A percentile compares a stretch with the other conserved stretches of the same genome.
phyloP scores from a whole-genome alignment of 2,888 invertebrate genomes.

The Drosophila paucipuncta region DNA sequence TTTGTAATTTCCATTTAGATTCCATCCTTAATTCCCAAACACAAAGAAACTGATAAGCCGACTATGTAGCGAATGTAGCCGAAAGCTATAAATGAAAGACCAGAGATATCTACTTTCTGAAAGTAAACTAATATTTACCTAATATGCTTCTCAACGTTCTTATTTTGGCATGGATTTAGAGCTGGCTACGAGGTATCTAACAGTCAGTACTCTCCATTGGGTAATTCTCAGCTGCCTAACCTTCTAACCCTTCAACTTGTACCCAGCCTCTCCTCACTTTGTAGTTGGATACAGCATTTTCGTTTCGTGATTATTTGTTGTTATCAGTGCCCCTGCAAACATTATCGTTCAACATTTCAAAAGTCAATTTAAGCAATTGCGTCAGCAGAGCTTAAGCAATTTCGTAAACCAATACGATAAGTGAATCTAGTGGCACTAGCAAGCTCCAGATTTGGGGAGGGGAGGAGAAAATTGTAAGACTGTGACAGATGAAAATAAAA shows the following conservation, averaged over 20 bases:
- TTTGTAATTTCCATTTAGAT: neutral
- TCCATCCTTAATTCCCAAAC: neutral
- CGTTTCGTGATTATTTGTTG: slow-evolving; percentile 20
- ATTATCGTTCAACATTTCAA: slow-evolving; percentile 61
- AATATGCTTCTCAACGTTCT: neutral
- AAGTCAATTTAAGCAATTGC: slow-evolving; percentile 80
- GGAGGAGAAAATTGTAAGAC: slow-evolving; percentile 20
- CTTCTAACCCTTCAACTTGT: neutral
- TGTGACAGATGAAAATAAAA: slow-evolving; percentile 68
- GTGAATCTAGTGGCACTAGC: slow-evolving; percentile 36
- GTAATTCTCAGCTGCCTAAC: neutral
- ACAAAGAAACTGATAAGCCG: neutral
- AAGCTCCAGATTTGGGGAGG: neutral
- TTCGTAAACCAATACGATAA: slow-evolving; percentile 75
- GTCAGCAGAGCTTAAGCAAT: slow-evolving; percentile 76
- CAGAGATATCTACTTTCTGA: neutral
- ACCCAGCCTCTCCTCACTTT: neutral
- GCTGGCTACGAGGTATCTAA: neutral
- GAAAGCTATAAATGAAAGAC: neutral
- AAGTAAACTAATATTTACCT: neutral
- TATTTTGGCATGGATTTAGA: neutral
- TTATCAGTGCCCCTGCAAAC: slow-evolving; percentile 28
- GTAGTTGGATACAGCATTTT: neutral
- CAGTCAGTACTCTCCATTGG: neutral
- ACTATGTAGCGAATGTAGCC: neutral